Base-by-base conservation (phyloP, 2,888 invertebrate species). In the Campaea margaritaria region DNA sequence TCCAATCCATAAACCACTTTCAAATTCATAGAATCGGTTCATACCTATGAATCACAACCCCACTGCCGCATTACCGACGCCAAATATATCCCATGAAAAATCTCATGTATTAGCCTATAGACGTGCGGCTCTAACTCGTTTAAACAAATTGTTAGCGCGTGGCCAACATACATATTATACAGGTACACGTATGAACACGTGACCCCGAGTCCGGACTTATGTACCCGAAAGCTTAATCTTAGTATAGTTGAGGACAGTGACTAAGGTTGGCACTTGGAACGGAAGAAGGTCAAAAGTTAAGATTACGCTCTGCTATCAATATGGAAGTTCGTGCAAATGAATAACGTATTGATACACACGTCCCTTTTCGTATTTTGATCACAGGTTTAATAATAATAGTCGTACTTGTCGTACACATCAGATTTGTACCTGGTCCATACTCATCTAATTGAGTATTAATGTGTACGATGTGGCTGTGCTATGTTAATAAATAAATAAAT, bases 61-160 rank as follows among this genome's bases (percentile, higher is more conserved):
- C 46, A 13, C 21, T n/a, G 28, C 14, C 38, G 27, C 39, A 56
- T 48, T 54, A 56, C 64, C 43, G 55, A 64, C 62, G 61, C 63
- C 46, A 57, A 58, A 55, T 55, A 57, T 45, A 4, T 52, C 50
- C 28, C 53, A 60, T 67, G 56, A 71, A 67, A 68, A 62, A 70
- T 70, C 64, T 59, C 60, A 67, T 67, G 57, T 65, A 69, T 69
- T 65, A 68, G 62, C 51, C 55, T 49, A 62, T 46, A 65, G 61
- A 62, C 59, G 52, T 50, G 51, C 56, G 65, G 62, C 62, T 59
- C 41, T 62, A 63, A 67, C 68, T 66, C 65, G 62, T 67, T 71
- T 65, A 67, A 69, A 75, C 69, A 73, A 73, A 70, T 75, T 68
- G 65, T 58, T 62, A 64, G 69, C 60, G 67, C 72, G 68, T 69